Evolutionary conservation across 2,113 vertebrate genomes (phyloP).

Genomic region (Myrmecobius fasciatus): DNA sequence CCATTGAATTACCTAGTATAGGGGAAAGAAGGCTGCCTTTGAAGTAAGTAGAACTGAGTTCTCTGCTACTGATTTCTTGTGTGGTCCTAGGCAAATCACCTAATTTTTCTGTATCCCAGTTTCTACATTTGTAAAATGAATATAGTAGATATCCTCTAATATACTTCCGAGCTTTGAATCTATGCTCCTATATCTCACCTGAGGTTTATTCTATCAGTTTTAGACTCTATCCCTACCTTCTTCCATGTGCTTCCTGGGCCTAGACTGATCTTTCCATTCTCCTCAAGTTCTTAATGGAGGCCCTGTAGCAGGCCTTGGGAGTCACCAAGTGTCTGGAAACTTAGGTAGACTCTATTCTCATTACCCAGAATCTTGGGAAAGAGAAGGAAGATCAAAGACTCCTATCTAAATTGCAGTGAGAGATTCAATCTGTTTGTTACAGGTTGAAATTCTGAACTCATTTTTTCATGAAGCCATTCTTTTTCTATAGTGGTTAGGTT

Average conservation of each 20-base stretch:
- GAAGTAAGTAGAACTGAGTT: neutral
- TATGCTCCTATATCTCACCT: neutral
- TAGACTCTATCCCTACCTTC: neutral
- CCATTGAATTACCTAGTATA: too few species aligned
- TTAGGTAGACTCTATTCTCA: neutral
- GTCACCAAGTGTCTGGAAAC: neutral
- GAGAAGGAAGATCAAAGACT: neutral
- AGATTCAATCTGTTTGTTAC: neutral
- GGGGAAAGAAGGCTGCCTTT: neutral
- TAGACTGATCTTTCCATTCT: too few species aligned
- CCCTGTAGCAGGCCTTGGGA: neutral
- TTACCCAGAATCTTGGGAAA: neutral
- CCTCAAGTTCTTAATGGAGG: neutral
- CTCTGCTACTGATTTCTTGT: neutral
- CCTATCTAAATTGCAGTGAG: neutral
- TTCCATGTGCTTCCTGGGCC: too few species aligned
- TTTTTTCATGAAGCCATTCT: neutral
- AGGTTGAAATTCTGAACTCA: neutral
- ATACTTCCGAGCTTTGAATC: neutral
- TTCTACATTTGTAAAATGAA: neutral
- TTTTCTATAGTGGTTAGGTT: neutral
- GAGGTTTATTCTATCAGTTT: neutral
- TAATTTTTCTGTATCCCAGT: neutral
- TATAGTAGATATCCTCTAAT: neutral
- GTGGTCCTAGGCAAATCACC: neutral